These are phyloP conservation scores for Chelon auratus DNA, from an alignment of 2,797 vertebrate species.

Conservation along the genomic window DNA sequence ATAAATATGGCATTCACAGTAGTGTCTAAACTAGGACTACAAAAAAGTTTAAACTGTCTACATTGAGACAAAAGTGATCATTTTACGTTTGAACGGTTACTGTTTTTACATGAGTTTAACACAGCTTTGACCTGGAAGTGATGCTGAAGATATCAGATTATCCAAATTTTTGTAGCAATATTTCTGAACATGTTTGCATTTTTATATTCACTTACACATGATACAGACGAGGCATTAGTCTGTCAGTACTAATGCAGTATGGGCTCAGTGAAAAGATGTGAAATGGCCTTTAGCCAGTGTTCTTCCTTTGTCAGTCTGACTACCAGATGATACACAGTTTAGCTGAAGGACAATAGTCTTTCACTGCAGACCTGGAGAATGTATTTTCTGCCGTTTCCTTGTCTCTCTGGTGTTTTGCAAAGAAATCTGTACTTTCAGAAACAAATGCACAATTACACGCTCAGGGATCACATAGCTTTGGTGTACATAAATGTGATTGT, in stretches of 20 bases:
- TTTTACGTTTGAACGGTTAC: neutral
- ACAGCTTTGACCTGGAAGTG: neutral
- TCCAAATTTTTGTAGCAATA: neutral
- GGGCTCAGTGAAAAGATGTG: slow-evolving; percentile 18
- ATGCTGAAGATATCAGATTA: neutral
- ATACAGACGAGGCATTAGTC: slow-evolving; percentile 1
- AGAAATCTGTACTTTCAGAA: neutral
- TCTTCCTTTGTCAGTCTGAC: slow-evolving; percentile 23
- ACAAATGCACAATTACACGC: neutral
- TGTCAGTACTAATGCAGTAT: slow-evolving; percentile 5
- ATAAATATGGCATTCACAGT: no score
- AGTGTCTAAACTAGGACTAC: neutral
- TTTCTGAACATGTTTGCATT: slow-evolving; percentile 3
- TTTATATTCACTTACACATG: slow-evolving; percentile 6
- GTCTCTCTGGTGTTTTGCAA: neutral
- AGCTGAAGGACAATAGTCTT: slow-evolving; percentile 24
- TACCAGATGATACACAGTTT: slow-evolving; percentile 26
- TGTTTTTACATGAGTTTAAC: neutral
- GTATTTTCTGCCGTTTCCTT: neutral
- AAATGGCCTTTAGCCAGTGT: slow-evolving; percentile 37
- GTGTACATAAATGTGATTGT: neutral
- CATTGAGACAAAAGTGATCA: neutral
- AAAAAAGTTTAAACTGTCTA: neutral
- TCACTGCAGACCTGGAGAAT: neutral
- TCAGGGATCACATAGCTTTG: neutral